Evolutionary conservation across 2,888 invertebrate species (phyloP), one percentile per base, ranked within the genome.

Genomic region (Mesorhabditis belari): DNA sequence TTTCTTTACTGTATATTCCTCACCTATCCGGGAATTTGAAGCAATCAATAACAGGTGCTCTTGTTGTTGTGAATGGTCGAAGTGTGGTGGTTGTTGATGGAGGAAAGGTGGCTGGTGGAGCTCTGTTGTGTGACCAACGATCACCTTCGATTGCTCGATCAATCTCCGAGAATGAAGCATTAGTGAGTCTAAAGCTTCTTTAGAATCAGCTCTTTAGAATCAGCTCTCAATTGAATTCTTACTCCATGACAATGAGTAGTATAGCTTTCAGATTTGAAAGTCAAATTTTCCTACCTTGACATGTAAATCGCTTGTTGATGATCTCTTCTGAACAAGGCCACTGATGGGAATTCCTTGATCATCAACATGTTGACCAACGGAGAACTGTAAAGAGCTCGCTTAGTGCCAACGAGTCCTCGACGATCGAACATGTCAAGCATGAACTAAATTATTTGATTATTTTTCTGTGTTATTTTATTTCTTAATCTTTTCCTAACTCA

Each of bases 301-400:
- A 79, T 79, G 67, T 75, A 79, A 35, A 79, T 69, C 4, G 78
- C 75, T 61, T 77, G 76, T 58, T 79, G 79, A 58, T 79, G 76
- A 53, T 76, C 77, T 55, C 79, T 67, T 57, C 73, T 62, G 70
- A 79, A 79, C 50, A 79, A 61, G 12, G 78, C 78, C 2, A 77
- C 77, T 12, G 76, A 77, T 52, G 77, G 77, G 65, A 76, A 77
- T 24, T 66, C 66, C 17, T 68, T 60, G 54, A 73, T 67, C 21
- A 68, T 62, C 24, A 77, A 67, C 76, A 76, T 76, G 49, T 65
- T 67, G 24, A 74, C 73, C 24, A 79, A 67, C 27, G 79, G 74
- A 29, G 78, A 77, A 51, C 66, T 68, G 52, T 76, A 71, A 12
- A 77, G 65, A 49, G 75, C 74, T 24, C 79, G 66, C 53, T 74